Base-by-base conservation (phyloP, 2,797 vertebrate species). In the Liasis olivaceus region DNA sequence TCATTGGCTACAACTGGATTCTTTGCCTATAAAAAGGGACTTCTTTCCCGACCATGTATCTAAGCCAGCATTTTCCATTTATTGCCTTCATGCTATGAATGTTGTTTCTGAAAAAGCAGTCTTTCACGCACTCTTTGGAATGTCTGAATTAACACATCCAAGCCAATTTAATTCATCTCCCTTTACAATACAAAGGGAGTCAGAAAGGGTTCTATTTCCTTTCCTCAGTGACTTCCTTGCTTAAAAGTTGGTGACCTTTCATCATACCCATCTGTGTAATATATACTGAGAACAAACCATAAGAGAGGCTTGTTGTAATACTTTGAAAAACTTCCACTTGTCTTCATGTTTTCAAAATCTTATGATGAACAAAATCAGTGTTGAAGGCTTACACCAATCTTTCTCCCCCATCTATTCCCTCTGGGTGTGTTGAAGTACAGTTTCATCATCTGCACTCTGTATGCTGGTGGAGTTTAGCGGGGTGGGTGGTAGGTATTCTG, bases 21-120 rank as follows among this genome's bases (percentile, higher is more conserved):
- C 56, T 89, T 96, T 26, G 95, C 90, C n/a, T 96, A 17, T 63
- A 98, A 95, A 94, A 98, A 93, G 93, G 97, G 97, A 94, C 91
- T 96, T 1, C 3, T 96, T 1, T 0, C 89, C 89, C 88, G 69
- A 47, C 94, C 89, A 59, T 98, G 56, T 13, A 2, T n/a, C 9
- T 89, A 86, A 60, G 91, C 58, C 84, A 86, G 91, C 62, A 0
- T 26, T 47, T 54, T 91, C 24, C 14, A 14, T 95, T 69, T 89
- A 47, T 93, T 94, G 72, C 42, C 60, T 96, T 91, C 58, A 69
- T 69, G 90, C 47, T 84, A 92, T 24, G 87, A 93, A 90, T 91
- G 92, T 87, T 95, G 13, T 84, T 93, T 90, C 89, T 90, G 58
- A 77, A 95, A 81, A 47, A 89, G n/a, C 66, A 86, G 31, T 31